These are phyloP conservation scores for Allolobophora icterica DNA, from an alignment of 2,888 invertebrate genomes.

Conservation along the genomic window DNA sequence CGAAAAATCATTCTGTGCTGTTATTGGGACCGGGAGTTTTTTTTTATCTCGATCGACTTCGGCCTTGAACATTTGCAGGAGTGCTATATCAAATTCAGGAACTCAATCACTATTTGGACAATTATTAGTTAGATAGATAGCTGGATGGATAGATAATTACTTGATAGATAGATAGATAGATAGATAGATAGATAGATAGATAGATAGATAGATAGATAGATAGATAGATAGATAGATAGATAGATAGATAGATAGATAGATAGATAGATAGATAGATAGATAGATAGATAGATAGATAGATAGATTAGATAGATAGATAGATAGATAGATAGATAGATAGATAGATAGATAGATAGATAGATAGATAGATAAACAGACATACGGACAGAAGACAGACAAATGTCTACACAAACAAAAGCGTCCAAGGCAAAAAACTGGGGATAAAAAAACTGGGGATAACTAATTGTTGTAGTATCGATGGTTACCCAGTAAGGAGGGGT, in stretches of 20 bases:
- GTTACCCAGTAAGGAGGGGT: not conserved
- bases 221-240: not conserved
- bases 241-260: too few relatives aligned
- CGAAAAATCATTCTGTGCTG: too few relatives aligned
- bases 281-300: not conserved
- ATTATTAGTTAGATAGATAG: too few relatives aligned
- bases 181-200: not conserved
- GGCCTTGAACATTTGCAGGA: too few relatives aligned
- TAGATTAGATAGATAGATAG: not conserved
- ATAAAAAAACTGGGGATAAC: too few relatives aligned
- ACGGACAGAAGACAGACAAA: not conserved
- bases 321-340: too few relatives aligned
- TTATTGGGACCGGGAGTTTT: too few relatives aligned
- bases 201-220: not conserved
- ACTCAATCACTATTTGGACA: too few relatives aligned
- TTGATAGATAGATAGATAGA: not conserved
- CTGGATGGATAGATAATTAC: too few relatives aligned
- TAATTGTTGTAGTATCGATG: not conserved
- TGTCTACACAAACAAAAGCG: not conserved
- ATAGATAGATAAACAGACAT: not conserved
- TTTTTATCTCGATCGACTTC: too few relatives aligned
- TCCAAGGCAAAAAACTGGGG: not conserved
- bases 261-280: not conserved
- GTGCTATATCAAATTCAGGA: too few relatives aligned
- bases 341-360: not conserved